These are phyloP conservation scores for Lasioglossum malachurum DNA, from an alignment of 2,888 invertebrate genomes.

Conservation along the genomic window DNA sequence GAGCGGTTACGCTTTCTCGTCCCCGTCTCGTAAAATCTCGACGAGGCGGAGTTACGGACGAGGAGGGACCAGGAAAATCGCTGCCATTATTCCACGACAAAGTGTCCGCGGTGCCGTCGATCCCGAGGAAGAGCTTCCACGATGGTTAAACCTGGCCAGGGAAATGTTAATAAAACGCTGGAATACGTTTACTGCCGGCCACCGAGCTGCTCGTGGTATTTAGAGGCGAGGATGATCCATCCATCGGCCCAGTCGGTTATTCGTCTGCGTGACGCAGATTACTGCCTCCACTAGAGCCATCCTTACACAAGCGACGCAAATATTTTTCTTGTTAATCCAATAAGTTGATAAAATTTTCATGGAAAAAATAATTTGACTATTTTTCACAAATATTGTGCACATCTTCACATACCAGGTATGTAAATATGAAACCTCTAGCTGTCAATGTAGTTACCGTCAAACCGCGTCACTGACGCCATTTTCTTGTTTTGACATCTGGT, in stretches of 20 bases:
- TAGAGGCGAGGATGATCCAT: background rate
- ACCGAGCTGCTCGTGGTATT: background rate
- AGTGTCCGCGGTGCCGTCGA: conserved; percentile 11
- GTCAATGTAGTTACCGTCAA: too few relatives aligned
- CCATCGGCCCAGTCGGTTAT: background rate
- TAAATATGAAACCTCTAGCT: too few relatives aligned
- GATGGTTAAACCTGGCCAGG: conserved; percentile 1
- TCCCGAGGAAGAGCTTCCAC: background rate
- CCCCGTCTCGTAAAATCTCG: conserved; percentile 44
- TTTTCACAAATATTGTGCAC: background rate
- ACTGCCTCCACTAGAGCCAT: background rate
- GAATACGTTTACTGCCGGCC: conserved; percentile 1
- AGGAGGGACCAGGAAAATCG: conserved; percentile 33
- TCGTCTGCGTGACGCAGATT: background rate
- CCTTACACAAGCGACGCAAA: background rate
- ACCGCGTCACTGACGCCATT: too few relatives aligned
- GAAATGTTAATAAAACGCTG: conserved; percentile 18
- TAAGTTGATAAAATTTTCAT: too few relatives aligned
- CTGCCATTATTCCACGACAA: conserved; percentile 27
- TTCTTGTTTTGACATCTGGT: too few relatives aligned
- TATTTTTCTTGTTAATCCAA: too few relatives aligned
- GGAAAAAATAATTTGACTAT: background rate
- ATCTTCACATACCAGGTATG: background rate
- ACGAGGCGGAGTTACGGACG: conserved; percentile 33
- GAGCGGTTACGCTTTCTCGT: background rate